Base-by-base conservation (phyloP, 1,140 invertebrate species). In the Anastrepha obliqua region DNA sequence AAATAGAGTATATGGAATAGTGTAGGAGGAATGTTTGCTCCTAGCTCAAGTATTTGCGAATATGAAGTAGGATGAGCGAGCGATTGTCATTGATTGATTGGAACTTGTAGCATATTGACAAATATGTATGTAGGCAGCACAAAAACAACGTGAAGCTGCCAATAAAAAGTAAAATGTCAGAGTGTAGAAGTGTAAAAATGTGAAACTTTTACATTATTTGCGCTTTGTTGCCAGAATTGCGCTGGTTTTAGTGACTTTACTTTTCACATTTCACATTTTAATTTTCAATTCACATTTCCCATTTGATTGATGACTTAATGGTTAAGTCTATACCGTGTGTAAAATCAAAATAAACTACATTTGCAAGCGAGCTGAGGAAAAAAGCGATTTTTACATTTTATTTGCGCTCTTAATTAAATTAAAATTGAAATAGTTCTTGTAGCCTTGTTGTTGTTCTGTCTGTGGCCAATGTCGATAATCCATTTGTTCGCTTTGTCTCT, bases 401-500 rank as follows among this genome's bases (percentile, higher is more conserved):
- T 74, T 44, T 47, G 5, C 42, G 13, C 67, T 39, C 11, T 74
- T 74, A 44, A 74, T 74, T 74, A 42, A 74, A 74, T 74, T 74
- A 44, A 74, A 74, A 74, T 74, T 74, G 13, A 74, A 74, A 74
- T 74, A 29, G 29, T 29, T 29, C 29, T 29, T n/a, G 47, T 20
- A 11, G n/a, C 20, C 1, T 58, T 62, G 8, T 44, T 85, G 17
- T 42, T 13, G 15, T 9, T 47, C 9, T 29, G 51, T 78, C 1
- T 87, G 15, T 42, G 86, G 15, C 17, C 20, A 13, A n/a, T 58
- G 29, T 67, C 44, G 13, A 60, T 87, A 87, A 42, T 87, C 5
- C n/a, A 87, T 87, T 59, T 62, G 67, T 81, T 89, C 70, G 62
- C 13, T 78, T 87, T 74, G 6, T 86, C 55, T 74, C 58, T 86